A percentile compares a stretch with the other conserved stretches of the same genome.
These are phyloP conservation scores for Darevskia mixta DNA, from an alignment of 2,797 vertebrate species.

Conservation along the genomic window DNA sequence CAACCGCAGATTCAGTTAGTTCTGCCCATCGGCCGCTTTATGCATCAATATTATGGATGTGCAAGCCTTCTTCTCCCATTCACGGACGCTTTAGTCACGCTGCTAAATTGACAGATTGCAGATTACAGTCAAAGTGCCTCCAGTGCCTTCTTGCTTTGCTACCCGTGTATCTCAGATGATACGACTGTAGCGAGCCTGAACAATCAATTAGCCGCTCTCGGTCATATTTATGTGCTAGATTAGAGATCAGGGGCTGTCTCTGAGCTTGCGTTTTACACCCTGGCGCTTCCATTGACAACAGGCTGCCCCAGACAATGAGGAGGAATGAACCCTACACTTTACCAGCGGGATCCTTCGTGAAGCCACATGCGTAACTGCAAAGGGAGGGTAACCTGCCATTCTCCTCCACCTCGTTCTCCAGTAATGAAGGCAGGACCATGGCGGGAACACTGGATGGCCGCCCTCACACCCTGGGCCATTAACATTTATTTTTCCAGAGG, in stretches of 20 bases:
- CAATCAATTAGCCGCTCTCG: slow-evolving; percentile 30
- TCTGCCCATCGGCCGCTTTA: background rate
- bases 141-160: slow-evolving; percentile 15
- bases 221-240: slow-evolving; percentile 41
- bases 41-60: slow-evolving; percentile 16
- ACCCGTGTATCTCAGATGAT: slow-evolving; percentile 16
- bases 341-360: background rate
- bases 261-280: slow-evolving; percentile 33
- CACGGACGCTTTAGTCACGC: slow-evolving; percentile 22
- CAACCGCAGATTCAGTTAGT: background rate
- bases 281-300: slow-evolving; percentile 13
- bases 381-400: background rate
- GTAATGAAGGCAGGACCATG: background rate
- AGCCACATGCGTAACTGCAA: background rate
- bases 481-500: background rate
- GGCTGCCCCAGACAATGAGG: slow-evolving; percentile 1
- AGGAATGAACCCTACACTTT: background rate
- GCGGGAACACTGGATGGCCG: background rate
- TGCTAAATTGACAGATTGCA: slow-evolving; percentile 39
- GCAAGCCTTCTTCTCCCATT: slow-evolving; percentile 16
- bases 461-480: background rate
- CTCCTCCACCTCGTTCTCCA: background rate
- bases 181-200: slow-evolving; percentile 7
- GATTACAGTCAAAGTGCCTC: slow-evolving; percentile 38
- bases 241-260: slow-evolving; percentile 27